Evolutionary conservation across 2,113 vertebrate species (phyloP), one percentile per base, ranked within the genome.

Genomic region (Elephas maximus): DNA sequence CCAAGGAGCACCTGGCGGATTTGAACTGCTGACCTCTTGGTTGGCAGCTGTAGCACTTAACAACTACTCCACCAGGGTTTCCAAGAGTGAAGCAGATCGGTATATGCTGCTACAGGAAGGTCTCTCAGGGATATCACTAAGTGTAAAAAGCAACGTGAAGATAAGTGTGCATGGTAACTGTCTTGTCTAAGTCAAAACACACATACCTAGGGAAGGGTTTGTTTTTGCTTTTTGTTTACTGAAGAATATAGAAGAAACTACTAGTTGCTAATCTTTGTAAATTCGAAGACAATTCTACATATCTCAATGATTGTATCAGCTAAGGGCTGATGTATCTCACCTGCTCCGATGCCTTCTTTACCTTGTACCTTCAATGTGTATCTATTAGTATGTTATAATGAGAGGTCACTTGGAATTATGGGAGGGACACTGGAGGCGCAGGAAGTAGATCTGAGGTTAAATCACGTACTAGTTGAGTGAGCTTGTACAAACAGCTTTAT

Each of bases 151-250:
- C 20, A 11, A 90, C 74, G 10, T 41, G 4, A 33, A 79, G 62
- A 95, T 37, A 18, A 69, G 26, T 5, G 17, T 6, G 3, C 57
- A 12, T 8, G 20, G 21, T 48, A 81, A 28, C 53, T 74, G 6
- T 26, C 8, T 62, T 26, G 1, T 57, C 1, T 44, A 82, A 84
- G 33, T 62, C 41, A 81, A 87, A 79, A 26, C 48, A 8, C 9
- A 20, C 48, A 2, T 20, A 24, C 24, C 30, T 18, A 44, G 24
- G 20, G 12, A 77, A 17, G 60, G 6, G 28, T 26, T 53, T 90
- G 53, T 20, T 71, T 90, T 88, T 90, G 24, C 80, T 20, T 71
- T 90, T 88, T 90, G 24, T 85, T 96, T 92, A 77, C 44, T 37
- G 37, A 87, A 63, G 83, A 5, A 28, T 69, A 45, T 28, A 45